Conservation (phyloP, 2,888 invertebrate genomes). For the Aquatica leii region DNA sequence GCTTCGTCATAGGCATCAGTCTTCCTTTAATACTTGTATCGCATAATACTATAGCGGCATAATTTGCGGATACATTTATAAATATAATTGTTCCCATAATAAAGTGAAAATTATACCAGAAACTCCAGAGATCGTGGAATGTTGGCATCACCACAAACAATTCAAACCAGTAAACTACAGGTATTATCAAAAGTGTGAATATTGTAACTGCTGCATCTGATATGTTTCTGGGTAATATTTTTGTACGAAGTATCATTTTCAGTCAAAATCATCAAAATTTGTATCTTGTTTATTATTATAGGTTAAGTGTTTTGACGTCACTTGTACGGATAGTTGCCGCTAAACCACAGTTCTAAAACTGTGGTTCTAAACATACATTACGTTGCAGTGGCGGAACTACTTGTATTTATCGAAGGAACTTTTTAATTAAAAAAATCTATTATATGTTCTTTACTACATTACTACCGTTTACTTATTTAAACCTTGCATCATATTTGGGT, state of each 20-base stretch:
- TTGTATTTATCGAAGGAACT: too few species aligned
- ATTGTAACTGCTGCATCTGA: constrained; percentile 54
- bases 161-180: constrained; percentile 76
- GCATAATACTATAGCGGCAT: constrained; percentile 76
- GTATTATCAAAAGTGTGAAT: constrained; percentile 67
- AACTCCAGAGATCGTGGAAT: constrained; percentile 66
- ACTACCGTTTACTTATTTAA: too few species aligned
- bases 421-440: too few species aligned
- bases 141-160: constrained; percentile 78
- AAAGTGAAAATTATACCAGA: constrained; percentile 67
- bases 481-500: too few species aligned
- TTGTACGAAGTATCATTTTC: constrained; percentile 53
- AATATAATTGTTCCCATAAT: constrained; percentile 74
- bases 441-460: too few species aligned
- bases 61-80: constrained; percentile 80
- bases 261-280: not conserved
- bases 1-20: constrained; percentile 60
- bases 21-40: constrained; percentile 77
- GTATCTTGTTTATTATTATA: too few species aligned
- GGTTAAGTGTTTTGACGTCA: too few species aligned
- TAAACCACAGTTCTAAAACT: too few species aligned
- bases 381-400: too few species aligned
- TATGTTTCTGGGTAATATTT: constrained; percentile 53
- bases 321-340: too few species aligned
- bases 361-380: too few species aligned